A percentile compares a stretch with the other conserved stretches of the same genome.
Evolutionary conservation across 2,888 invertebrate species (phyloP).

Genomic region (Drosophila peninsularis): DNA sequence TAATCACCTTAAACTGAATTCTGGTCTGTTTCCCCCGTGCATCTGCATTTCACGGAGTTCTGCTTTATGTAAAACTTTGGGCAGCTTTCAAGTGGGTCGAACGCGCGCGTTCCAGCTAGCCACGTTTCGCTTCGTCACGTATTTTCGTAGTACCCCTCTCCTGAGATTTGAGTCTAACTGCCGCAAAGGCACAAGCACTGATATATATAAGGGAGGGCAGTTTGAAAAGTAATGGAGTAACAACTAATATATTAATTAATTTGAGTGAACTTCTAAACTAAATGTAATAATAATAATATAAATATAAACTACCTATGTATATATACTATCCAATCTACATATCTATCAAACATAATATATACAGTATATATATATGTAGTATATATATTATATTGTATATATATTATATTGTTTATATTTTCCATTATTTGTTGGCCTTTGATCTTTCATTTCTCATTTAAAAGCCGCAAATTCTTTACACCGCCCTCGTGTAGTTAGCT

Average conservation of each 20-base stretch:
- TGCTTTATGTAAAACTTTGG: constrained; percentile 26
- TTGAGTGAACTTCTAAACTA: too few relatives aligned
- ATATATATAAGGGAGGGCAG: background rate
- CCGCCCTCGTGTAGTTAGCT: background rate
- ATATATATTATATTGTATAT: too few relatives aligned
- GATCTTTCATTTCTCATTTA: too few relatives aligned
- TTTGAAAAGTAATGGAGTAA: background rate
- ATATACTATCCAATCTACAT: too few relatives aligned
- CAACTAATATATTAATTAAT: too few relatives aligned
- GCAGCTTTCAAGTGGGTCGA: constrained; percentile 39
- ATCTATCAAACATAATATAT: too few relatives aligned
- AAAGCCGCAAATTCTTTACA: background rate
- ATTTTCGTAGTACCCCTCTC: background rate
- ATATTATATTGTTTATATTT: too few relatives aligned
- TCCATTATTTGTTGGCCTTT: too few relatives aligned
- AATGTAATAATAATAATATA: too few relatives aligned
- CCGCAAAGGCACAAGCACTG: background rate
- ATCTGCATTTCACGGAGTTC: constrained; percentile 12
- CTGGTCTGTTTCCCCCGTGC: constrained; percentile 8
- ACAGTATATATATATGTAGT: too few relatives aligned
- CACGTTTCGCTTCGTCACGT: constrained; percentile 23
- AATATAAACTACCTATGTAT: background rate
- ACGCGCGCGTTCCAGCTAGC: constrained; percentile 1
- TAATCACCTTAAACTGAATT: constrained; percentile 46
- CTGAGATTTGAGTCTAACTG: background rate